Percentiles rank a stretch among this genome's conserved stretches.
Evolutionary conservation across 2,113 vertebrate genomes (phyloP).

Genomic region (Sphaerodactylus townsendi): DNA sequence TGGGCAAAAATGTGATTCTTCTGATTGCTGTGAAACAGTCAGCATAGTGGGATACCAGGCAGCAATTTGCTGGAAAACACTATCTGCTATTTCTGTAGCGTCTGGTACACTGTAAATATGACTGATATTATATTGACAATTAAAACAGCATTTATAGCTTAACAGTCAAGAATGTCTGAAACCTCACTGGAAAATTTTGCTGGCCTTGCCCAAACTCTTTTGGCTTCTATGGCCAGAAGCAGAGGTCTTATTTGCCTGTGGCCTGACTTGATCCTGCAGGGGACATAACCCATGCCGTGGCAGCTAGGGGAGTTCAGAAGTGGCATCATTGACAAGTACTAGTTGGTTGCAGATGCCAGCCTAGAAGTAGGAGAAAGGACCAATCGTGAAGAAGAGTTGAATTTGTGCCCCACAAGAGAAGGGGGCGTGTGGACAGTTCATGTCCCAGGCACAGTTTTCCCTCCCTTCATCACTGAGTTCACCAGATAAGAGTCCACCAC

Average conservation of each 20-base stretch:
- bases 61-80: constrained; percentile 3
- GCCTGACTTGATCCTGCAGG: not conserved
- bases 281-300: not conserved
- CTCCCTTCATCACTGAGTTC: too few relatives aligned
- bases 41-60: constrained; percentile 41
- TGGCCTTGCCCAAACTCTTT: not conserved
- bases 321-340: too few relatives aligned
- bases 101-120: not conserved
- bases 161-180: not conserved
- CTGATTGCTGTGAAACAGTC: constrained; percentile 32
- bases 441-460: too few relatives aligned
- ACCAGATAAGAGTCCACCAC: too few relatives aligned
- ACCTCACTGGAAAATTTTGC: not conserved
- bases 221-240: not conserved
- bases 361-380: not conserved
- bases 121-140: not conserved
- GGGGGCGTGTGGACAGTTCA: too few relatives aligned
- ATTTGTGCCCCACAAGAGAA: too few relatives aligned
- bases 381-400: too few relatives aligned
- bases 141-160: not conserved
- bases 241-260: too few relatives aligned
- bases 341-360: not conserved
- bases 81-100: not conserved
- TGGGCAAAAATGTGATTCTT: too few relatives aligned
- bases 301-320: not conserved